Percentiles rank a stretch among this genome's conserved stretches.
phyloP scores from a whole-genome alignment of 2,888 invertebrate genomes.

The Drosophila atripex region DNA sequence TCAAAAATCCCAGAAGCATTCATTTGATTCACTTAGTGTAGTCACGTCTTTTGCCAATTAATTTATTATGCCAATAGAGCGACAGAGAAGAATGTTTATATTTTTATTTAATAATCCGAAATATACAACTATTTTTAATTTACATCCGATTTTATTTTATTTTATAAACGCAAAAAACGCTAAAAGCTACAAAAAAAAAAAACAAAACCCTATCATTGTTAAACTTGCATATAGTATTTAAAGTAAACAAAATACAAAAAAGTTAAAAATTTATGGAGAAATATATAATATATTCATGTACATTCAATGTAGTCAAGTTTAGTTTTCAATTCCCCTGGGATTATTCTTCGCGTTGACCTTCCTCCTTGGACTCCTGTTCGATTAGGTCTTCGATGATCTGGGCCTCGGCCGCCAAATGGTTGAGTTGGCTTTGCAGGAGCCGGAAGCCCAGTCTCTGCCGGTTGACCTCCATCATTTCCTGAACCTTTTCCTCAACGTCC shows the following conservation, averaged over 20 bases:
- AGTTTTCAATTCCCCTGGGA: background rate
- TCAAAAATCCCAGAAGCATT: constrained; percentile 57
- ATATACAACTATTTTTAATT: constrained; percentile 17
- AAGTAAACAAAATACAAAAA: constrained; percentile 43
- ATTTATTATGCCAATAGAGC: constrained; percentile 56
- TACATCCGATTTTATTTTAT: constrained; percentile 14
- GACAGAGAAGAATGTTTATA: constrained; percentile 27
- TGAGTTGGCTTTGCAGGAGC: background rate
- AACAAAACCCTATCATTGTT: constrained; percentile 61
- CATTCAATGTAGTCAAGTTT: constrained; percentile 1
- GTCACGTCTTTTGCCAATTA: constrained; percentile 53
- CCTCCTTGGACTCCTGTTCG: background rate
- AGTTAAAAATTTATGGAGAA: constrained; percentile 14
- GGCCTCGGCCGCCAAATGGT: background rate
- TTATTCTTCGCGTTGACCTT: background rate
- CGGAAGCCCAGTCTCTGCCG: background rate
- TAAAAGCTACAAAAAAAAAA: constrained; percentile 28
- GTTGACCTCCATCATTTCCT: background rate
- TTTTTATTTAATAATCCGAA: constrained; percentile 36
- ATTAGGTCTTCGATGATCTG: background rate
- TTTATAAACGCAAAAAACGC: constrained; percentile 19
- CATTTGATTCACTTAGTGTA: constrained; percentile 51
- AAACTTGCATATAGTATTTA: constrained; percentile 47
- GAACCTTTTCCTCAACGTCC: background rate
- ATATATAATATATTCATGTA: constrained; percentile 46